Evolutionary conservation across 2,888 invertebrate genomes (phyloP).

Genomic region (Ptilodon capucinus): DNA sequence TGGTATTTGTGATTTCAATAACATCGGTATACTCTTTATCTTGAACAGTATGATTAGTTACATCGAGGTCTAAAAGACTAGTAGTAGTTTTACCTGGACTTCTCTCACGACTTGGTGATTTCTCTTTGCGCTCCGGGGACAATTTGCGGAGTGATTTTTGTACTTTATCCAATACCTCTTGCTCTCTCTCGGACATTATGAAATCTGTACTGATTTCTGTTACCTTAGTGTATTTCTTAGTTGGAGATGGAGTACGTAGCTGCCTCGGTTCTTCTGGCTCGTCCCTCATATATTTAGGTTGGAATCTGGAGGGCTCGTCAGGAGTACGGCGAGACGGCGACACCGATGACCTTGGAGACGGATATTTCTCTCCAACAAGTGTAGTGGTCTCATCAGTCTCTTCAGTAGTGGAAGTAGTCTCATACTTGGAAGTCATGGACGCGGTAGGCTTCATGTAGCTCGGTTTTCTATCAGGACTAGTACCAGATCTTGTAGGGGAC

Average conservation of each 20-base stretch:
- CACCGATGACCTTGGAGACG: slow-evolving; percentile 17
- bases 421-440: slow-evolving; percentile 23
- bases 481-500: slow-evolving; percentile 11
- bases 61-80: slow-evolving; percentile 53
- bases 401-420: slow-evolving; percentile 20
- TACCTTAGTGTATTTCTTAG: slow-evolving; percentile 35
- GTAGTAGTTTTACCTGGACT: slow-evolving; percentile 55
- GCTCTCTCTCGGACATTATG: slow-evolving; percentile 62
- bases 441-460: slow-evolving; percentile 25
- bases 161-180: slow-evolving; percentile 64
- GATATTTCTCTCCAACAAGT: slow-evolving; percentile 7
- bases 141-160: slow-evolving; percentile 66
- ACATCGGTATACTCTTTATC: slow-evolving; percentile 22
- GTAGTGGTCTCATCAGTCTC: slow-evolving; percentile 22
- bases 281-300: slow-evolving; percentile 14
- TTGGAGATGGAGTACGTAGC: slow-evolving; percentile 43
- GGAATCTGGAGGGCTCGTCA: slow-evolving; percentile 12
- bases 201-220: slow-evolving; percentile 48
- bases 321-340: slow-evolving; percentile 21
- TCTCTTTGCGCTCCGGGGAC: slow-evolving; percentile 63
- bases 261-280: slow-evolving; percentile 34
- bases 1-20: slow-evolving; percentile 28
- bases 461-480: slow-evolving; percentile 37
- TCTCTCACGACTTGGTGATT: slow-evolving; percentile 53
- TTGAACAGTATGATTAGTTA: slow-evolving; percentile 27